Evolutionary conservation across 1,140 invertebrate genomes (phyloP), one percentile per base, ranked within the genome.

Genomic region (Geopemphigus sp.): DNA sequence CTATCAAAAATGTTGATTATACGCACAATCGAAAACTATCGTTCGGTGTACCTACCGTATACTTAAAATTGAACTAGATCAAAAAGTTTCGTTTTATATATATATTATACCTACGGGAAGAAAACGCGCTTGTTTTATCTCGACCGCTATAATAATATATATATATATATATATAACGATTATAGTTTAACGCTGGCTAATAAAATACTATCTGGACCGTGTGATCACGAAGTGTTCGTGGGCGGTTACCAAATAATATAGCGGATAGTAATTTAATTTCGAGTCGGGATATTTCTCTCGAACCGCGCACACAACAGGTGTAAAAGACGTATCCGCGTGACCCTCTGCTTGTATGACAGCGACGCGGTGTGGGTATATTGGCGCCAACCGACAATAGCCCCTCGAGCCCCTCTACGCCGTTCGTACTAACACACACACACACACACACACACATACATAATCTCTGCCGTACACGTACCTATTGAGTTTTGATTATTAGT

Each of bases 271-370:
- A 78, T 78, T 78, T 78, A 78, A 78, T 78, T 78, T 78, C 15
- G n/a, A 39, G 57, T 50, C 39, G 59, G 73, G 39, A 63, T 78
- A 50, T 78, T 61, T 61, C n/a, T 19, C 39, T 63, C 57, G 14
- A 54, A 24, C 57, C 45, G 74, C 47, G 19, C 39, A 59, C 68
- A 29, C 50, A 78, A 78, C 74, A 78, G 74, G 74, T 78, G 74
- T 78, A 78, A 78, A 47, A 78, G 74, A 78, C 26, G 74, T 78
- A 78, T 78, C 74, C 50, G n/a, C n/a, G 74, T 78, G 74, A 50
- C 73, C 57, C 39, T 78, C 57, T 39, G 32, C 32, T 15, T 19
- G 59, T 50, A 78, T 29, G 74, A 78, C 74, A 63, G 74, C 22
- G 32, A 39, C 24, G 57, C 22, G 32, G 74, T 59, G 57, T 63